phyloP scores from a whole-genome alignment of 30 jellyfish, hydroid and myxozoan species.

The Cassiopea andromeda region DNA sequence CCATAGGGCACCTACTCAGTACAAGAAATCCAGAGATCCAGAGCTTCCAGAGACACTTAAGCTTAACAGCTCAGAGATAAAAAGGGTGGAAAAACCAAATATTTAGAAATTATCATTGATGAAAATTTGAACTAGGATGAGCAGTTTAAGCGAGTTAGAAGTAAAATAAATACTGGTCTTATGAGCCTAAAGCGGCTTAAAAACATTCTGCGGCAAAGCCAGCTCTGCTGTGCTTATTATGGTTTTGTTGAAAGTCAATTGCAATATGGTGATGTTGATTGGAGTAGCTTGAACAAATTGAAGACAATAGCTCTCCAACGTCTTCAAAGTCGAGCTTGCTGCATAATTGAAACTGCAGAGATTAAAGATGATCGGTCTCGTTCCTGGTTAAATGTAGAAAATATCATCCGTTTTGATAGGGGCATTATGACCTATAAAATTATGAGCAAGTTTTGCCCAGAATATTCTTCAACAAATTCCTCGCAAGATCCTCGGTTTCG shows the following conservation, averaged over 20 bases:
- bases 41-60: background rate
- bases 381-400: slow-evolving; percentile 31
- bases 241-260: too few species aligned
- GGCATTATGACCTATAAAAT: slow-evolving; percentile 12
- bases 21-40: background rate
- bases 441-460: slow-evolving; percentile 14
- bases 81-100: background rate
- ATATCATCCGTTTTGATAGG: slow-evolving; percentile 6
- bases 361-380: background rate
- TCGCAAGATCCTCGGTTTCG: background rate
- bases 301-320: too few species aligned
- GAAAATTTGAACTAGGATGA: background rate
- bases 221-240: too few species aligned
- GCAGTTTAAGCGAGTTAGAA: slow-evolving; percentile 1
- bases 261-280: too few species aligned
- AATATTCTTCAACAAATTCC: background rate
- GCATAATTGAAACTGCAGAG: too few species aligned
- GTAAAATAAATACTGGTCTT: background rate
- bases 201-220: too few species aligned
- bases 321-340: too few species aligned
- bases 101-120: background rate
- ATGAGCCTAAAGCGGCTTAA: background rate
- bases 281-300: too few species aligned
- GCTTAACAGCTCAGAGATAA: background rate
- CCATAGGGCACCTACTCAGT: slow-evolving; percentile 1